Percentiles rank a stretch among this genome's conserved stretches.
Evolutionary conservation across 2,888 invertebrate genomes (phyloP).

Genomic region (Petrolisthes cinctipes): DNA sequence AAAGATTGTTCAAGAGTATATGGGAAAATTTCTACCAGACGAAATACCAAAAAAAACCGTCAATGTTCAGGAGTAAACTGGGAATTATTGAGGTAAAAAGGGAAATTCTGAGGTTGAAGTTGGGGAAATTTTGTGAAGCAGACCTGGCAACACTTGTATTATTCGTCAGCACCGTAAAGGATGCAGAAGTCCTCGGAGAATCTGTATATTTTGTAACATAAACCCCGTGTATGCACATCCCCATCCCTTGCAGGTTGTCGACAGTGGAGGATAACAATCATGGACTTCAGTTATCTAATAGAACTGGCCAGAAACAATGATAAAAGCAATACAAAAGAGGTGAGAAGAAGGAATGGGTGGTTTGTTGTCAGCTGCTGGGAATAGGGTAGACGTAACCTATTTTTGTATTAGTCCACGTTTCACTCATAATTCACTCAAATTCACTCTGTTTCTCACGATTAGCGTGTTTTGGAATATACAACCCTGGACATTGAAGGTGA

Average conservation of each 20-base stretch:
- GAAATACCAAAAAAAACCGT: too few relatives aligned
- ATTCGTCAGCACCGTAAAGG: constrained; percentile 16
- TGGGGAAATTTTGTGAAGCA: too few relatives aligned
- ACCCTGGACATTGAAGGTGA: too few relatives aligned
- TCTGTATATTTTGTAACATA: constrained; percentile 6
- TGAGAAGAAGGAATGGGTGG: constrained; percentile 12
- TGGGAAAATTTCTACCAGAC: too few relatives aligned
- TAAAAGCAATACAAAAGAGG: constrained; percentile 31
- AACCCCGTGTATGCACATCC: neutral
- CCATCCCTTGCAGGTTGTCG: neutral
- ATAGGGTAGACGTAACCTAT: constrained; percentile 2
- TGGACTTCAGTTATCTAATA: constrained; percentile 51
- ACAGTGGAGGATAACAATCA: constrained; percentile 2
- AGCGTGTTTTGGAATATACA: neutral
- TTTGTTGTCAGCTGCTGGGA: neutral
- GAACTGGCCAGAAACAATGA: constrained; percentile 47
- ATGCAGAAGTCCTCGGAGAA: neutral
- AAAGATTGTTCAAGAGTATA: too few relatives aligned
- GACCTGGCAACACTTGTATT: neutral
- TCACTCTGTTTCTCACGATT: neutral
- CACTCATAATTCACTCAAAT: too few relatives aligned
- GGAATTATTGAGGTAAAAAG: too few relatives aligned
- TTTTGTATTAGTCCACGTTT: neutral
- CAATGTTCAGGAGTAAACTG: too few relatives aligned
- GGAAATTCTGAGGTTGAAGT: too few relatives aligned